These are phyloP conservation scores for Cantharis flavilabris DNA, from an alignment of 2,888 invertebrate species.

Conservation along the genomic window DNA sequence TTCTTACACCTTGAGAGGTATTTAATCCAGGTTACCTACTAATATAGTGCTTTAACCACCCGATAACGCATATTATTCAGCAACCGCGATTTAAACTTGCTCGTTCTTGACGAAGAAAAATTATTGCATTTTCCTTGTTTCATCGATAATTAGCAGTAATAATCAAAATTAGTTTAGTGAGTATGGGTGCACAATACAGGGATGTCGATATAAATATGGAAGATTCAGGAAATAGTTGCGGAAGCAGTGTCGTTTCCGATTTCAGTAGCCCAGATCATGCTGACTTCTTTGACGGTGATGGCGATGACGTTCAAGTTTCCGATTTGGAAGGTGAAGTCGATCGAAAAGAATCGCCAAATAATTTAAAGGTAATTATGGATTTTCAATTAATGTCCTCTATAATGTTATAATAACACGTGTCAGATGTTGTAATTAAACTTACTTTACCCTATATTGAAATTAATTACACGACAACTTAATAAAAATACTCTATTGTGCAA, in stretches of 20 bases:
- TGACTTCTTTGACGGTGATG: slow-evolving; percentile 63
- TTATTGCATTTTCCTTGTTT: neutral
- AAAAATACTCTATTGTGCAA: slow-evolving; percentile 10
- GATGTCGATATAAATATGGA: slow-evolving; percentile 52
- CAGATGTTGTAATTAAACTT: slow-evolving; percentile 5
- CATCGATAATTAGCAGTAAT: neutral
- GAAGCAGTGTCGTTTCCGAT: slow-evolving; percentile 55
- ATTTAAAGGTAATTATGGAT: slow-evolving; percentile 48
- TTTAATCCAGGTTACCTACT: slow-evolving; percentile 1
- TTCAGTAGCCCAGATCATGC: slow-evolving; percentile 50
- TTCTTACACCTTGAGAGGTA: slow-evolving; percentile 23
- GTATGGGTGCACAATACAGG: slow-evolving; percentile 52
- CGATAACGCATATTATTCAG: slow-evolving; percentile 10
- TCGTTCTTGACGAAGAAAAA: neutral
- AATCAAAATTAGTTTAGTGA: slow-evolving; percentile 38
- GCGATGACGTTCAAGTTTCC: slow-evolving; percentile 62
- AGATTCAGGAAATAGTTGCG: slow-evolving; percentile 56
- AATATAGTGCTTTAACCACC: slow-evolving; percentile 20
- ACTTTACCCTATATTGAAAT: neutral
- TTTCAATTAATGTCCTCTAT: neutral
- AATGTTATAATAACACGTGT: slow-evolving; percentile 8
- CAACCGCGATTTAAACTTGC: slow-evolving; percentile 2
- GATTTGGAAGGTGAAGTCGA: slow-evolving; percentile 62
- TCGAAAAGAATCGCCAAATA: slow-evolving; percentile 49
- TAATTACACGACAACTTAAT: slow-evolving; percentile 1